A percentile compares a stretch with the other conserved stretches of the same genome.
Evolutionary conservation across 2,113 vertebrate genomes (phyloP).

Genomic region (Carassius carassius): DNA sequence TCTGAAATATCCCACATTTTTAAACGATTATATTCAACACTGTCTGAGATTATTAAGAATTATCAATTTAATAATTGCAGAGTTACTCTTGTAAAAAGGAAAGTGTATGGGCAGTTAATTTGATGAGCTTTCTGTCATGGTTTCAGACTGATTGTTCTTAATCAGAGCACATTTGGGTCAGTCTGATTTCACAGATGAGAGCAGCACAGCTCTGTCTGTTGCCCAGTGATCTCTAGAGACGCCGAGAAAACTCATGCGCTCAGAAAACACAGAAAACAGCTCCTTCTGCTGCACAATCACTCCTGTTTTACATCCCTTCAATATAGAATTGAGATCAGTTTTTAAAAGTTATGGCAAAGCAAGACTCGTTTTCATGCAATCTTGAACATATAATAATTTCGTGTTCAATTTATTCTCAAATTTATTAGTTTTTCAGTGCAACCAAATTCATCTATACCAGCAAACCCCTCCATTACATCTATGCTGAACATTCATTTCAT

Average conservation of each 20-base stretch:
- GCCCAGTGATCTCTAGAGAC: conserved; percentile 5
- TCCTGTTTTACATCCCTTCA: not conserved
- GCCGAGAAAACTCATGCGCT: not conserved
- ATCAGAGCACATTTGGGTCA: conserved; percentile 25
- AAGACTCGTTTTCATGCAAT: not conserved
- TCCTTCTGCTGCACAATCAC: not conserved
- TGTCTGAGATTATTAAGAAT: not conserved
- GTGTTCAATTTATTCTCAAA: not conserved
- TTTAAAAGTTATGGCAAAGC: not conserved
- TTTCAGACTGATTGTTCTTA: not conserved
- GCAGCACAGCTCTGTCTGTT: not conserved
- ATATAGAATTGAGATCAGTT: not conserved
- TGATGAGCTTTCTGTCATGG: no score
- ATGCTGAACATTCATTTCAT: not conserved
- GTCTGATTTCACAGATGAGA: conserved; percentile 23
- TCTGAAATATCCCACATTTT: not conserved
- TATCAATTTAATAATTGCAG: not conserved
- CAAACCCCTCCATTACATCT: no score
- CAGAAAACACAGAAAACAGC: not conserved
- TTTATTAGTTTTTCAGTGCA: no score
- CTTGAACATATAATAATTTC: not conserved
- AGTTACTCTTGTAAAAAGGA: not conserved
- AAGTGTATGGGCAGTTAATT: not conserved
- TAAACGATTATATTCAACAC: not conserved
- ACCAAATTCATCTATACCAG: no score